A percentile compares a stretch with the other conserved stretches of the same genome.
Conservation (phyloP, 2,113 vertebrate genomes). For the Promerops cafer region DNA sequence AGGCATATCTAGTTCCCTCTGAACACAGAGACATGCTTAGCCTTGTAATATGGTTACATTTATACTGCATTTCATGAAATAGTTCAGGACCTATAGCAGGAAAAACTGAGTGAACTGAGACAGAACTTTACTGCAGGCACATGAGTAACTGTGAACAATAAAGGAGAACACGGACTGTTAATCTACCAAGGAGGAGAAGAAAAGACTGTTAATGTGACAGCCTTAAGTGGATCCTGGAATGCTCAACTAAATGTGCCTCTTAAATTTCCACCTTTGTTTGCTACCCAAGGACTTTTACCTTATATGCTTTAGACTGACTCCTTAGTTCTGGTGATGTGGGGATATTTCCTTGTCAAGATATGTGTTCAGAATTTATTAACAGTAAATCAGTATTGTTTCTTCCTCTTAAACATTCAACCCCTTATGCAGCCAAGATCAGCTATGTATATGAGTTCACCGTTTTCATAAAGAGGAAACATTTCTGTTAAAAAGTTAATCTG, state of each 20-base stretch:
- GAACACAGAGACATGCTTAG: neutral
- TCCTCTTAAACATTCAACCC: neutral
- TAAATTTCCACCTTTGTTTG: neutral
- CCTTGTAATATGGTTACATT: neutral
- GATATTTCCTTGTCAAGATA: neutral
- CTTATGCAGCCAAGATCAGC: neutral
- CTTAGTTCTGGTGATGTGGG: neutral
- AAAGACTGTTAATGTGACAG: neutral
- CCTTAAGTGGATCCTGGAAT: neutral
- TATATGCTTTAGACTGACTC: neutral
- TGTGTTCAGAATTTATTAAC: neutral
- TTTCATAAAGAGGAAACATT: slow-evolving; percentile 20
- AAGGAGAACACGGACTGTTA: neutral
- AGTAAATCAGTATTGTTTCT: neutral
- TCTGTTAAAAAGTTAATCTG: neutral
- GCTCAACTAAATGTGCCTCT: neutral
- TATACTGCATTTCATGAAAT: neutral
- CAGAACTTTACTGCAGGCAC: neutral
- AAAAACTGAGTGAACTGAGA: too few species aligned
- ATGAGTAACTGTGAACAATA: neutral
- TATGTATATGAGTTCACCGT: neutral
- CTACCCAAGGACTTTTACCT: neutral
- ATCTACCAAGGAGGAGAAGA: neutral
- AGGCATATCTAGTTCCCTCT: neutral
- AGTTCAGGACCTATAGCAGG: too few species aligned